phyloP scores from a whole-genome alignment of 2,888 invertebrate species.

The Troides oblongomaculatus region DNA sequence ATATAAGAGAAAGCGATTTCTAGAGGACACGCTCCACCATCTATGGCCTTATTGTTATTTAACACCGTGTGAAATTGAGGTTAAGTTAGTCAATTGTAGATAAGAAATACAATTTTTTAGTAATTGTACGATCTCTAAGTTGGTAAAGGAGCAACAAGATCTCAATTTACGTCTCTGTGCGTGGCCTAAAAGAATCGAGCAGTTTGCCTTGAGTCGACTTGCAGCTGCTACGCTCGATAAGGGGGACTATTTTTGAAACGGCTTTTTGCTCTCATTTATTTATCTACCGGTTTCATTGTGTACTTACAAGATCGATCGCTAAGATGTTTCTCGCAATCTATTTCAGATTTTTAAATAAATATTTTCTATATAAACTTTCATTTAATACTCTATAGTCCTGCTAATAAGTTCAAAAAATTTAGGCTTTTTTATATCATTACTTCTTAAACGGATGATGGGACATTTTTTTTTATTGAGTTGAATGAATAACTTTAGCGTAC shows the following conservation, averaged over 20 bases:
- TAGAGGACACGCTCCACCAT: too few relatives aligned
- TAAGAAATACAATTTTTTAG: neutral
- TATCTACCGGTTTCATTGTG: slow-evolving; percentile 66
- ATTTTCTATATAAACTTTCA: neutral
- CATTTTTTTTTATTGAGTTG: too few relatives aligned
- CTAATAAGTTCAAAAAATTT: neutral
- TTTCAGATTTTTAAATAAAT: slow-evolving; percentile 9
- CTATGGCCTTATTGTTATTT: too few relatives aligned
- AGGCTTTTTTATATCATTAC: too few relatives aligned
- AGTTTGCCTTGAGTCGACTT: slow-evolving; percentile 68
- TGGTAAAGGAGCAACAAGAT: neutral
- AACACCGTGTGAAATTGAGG: too few relatives aligned
- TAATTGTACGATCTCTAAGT: neutral
- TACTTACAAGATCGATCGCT: slow-evolving; percentile 40
- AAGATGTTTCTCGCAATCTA: slow-evolving; percentile 13
- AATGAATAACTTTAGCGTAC: too few relatives aligned
- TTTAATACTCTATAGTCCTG: neutral
- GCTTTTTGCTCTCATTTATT: slow-evolving; percentile 62
- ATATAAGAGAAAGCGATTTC: too few relatives aligned
- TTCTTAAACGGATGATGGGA: too few relatives aligned
- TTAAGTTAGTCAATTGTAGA: neutral
- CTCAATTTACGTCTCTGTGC: slow-evolving; percentile 55
- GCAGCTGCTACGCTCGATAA: slow-evolving; percentile 62
- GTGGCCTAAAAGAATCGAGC: slow-evolving; percentile 54
- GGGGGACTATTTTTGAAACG: slow-evolving; percentile 67